Evolutionary conservation across 2,797 vertebrate genomes (phyloP).

Genomic region (Fringilla coelebs): DNA sequence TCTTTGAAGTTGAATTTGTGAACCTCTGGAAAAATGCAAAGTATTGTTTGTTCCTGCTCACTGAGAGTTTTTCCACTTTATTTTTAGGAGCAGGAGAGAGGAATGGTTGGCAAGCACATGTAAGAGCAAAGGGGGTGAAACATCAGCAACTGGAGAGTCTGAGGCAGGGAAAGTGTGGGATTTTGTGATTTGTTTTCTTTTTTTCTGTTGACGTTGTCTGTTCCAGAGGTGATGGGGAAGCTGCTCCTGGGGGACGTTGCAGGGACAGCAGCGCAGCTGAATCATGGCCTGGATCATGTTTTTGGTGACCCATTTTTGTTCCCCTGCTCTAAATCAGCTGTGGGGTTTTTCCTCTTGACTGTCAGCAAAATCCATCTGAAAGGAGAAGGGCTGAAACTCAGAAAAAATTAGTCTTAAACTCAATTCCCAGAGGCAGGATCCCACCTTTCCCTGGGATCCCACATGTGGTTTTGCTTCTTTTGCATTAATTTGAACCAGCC

Average conservation of each 20-base stretch:
- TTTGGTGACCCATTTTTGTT: not conserved
- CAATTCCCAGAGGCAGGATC: not conserved
- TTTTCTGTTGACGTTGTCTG: not conserved
- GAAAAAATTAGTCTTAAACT: not conserved
- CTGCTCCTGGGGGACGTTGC: not conserved
- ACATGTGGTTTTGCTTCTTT: not conserved
- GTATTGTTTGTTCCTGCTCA: not conserved
- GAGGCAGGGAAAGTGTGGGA: not conserved
- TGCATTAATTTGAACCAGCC: not conserved
- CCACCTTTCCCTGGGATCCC: not conserved
- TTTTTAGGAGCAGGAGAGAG: not conserved
- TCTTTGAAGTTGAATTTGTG: not conserved
- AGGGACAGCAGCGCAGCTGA: not conserved
- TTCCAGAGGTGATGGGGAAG: not conserved
- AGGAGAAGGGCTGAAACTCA: not conserved
- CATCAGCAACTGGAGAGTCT: fast-evolving
- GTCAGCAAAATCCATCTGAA: not conserved
- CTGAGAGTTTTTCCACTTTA: fast-evolving
- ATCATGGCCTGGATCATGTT: not conserved
- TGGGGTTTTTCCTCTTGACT: not conserved
- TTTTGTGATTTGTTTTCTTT: not conserved
- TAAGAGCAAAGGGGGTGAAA: not conserved
- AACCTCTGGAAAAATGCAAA: not conserved
- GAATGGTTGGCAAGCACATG: not conserved
- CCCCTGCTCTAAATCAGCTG: not conserved